Base-by-base conservation (phyloP, 2,797 vertebrate species). In the Pangasius macronema region DNA sequence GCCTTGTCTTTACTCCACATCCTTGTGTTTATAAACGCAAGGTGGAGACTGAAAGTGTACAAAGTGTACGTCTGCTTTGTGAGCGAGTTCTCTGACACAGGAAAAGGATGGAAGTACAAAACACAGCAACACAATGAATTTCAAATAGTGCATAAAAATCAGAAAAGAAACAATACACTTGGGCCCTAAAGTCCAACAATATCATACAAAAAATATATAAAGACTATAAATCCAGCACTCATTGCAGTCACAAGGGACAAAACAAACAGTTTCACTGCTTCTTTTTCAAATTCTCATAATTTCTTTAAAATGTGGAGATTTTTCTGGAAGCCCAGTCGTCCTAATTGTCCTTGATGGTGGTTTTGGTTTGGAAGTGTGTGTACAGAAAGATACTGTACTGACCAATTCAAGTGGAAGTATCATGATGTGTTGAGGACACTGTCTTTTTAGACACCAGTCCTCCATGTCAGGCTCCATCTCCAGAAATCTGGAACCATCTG, bases 101-200 rank as follows among this genome's bases (percentile, higher is more conserved):
- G 30, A 86, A 79, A 87, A 83, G 39, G 42, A 82, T 33, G 80
- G 68, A 84, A 77, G 65, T 70, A 68, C n/a, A 83, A 83, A 83
- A 53, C 79, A 83, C 51, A 70, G 82, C 39, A 80, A 86, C 55
- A 80, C 83, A 86, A 77, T 30, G 22, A 83, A 86, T 70, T 33
- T 84, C 42, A 76, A 77, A 87, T 53, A 65, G 51, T 79, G 80
- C 80, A 86, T 82, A 83, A 77, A 86, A 70, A 65, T 93, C 93
- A 94, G 89, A 51, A 81, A 87, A 92, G 93, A 94, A 89, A 92
- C 91, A 95, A 94, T 90, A 95, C 93, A 94, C 91, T 94, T 46
- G 94, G 92, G 95, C 94, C 94, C 94, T 92, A 94, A 85, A 94
- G 94, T 95, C 92, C 94, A 59, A 94, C 93, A 92, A 93, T 93